Evolutionary conservation across 2,888 invertebrate genomes (phyloP).

Genomic region (Drepana falcataria): DNA sequence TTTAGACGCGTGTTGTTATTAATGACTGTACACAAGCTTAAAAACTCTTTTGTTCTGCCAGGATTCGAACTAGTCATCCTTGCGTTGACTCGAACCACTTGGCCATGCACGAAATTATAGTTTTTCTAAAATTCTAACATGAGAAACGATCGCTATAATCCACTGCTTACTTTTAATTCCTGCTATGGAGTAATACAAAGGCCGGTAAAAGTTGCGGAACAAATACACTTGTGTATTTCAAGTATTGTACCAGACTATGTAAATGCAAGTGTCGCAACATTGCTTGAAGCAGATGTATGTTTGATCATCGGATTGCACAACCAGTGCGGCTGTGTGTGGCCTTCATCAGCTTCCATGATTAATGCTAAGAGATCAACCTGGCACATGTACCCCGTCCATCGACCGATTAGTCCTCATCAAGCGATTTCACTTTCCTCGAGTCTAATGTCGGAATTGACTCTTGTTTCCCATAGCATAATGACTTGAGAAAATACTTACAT

Average conservation of each 20-base stretch:
- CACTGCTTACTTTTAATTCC: not conserved
- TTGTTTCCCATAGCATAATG: conserved; percentile 36
- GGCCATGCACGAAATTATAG: too few species aligned
- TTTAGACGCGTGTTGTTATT: too few species aligned
- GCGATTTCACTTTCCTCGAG: conserved; percentile 42
- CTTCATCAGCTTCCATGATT: not conserved
- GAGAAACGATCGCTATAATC: not conserved
- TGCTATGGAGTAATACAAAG: not conserved
- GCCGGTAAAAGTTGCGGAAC: not conserved
- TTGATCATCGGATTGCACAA: not conserved
- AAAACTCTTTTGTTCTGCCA: too few species aligned
- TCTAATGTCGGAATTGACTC: conserved; percentile 32
- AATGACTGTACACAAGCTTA: too few species aligned
- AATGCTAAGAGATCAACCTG: conserved; percentile 4
- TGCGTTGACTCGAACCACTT: too few species aligned
- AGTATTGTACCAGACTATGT: conserved; percentile 2
- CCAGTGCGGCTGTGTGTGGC: not conserved
- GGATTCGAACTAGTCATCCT: too few species aligned
- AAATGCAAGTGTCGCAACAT: not conserved
- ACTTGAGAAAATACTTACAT: conserved; percentile 18
- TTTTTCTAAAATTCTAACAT: not conserved
- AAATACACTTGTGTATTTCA: not conserved
- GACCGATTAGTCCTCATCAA: conserved; percentile 20
- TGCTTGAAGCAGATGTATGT: not conserved
- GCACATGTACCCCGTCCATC: conserved; percentile 17